These are phyloP conservation scores for Drosophila quasianomalipes DNA, from an alignment of 2,888 invertebrate species.

Conservation along the genomic window DNA sequence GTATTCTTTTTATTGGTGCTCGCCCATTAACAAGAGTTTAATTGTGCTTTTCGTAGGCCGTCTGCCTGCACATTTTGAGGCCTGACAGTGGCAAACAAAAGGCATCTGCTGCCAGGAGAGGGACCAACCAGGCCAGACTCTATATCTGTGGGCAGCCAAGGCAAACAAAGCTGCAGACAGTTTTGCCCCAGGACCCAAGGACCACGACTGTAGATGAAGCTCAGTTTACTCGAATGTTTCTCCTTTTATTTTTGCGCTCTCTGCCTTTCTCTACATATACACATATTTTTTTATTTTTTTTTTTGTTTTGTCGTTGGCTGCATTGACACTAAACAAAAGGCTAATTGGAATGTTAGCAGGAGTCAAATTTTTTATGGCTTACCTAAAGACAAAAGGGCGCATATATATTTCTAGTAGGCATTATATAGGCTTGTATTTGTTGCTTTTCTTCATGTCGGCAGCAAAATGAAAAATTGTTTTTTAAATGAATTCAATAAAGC, in stretches of 20 bases:
- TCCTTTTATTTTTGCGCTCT: neutral
- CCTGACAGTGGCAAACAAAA: constrained; percentile 63
- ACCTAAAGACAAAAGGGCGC: constrained; percentile 37
- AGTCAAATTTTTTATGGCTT: constrained; percentile 48
- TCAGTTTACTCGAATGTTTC: constrained; percentile 50
- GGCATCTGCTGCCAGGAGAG: constrained; percentile 38
- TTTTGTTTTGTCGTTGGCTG: constrained; percentile 43
- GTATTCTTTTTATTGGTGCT: constrained; percentile 43
- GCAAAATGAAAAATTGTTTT: constrained; percentile 77
- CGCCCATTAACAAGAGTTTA: constrained; percentile 62
- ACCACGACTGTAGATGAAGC: constrained; percentile 49
- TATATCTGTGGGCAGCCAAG: constrained; percentile 22
- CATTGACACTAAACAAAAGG: constrained; percentile 76
- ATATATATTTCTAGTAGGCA: constrained; percentile 11
- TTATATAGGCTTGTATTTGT: constrained; percentile 22
- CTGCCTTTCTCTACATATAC: neutral
- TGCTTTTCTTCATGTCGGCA: constrained; percentile 8
- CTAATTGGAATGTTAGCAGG: constrained; percentile 73
- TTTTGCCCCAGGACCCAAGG: constrained; percentile 25
- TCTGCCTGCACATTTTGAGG: constrained; percentile 32
- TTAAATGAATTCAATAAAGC: constrained; percentile 82
- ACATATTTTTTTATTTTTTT: constrained; percentile 16
- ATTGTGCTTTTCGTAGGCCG: constrained; percentile 47
- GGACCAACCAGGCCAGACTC: constrained; percentile 1
- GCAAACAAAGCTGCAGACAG: constrained; percentile 58